Conservation (phyloP, 2,888 invertebrate species). For the Aleiodes testaceus region DNA sequence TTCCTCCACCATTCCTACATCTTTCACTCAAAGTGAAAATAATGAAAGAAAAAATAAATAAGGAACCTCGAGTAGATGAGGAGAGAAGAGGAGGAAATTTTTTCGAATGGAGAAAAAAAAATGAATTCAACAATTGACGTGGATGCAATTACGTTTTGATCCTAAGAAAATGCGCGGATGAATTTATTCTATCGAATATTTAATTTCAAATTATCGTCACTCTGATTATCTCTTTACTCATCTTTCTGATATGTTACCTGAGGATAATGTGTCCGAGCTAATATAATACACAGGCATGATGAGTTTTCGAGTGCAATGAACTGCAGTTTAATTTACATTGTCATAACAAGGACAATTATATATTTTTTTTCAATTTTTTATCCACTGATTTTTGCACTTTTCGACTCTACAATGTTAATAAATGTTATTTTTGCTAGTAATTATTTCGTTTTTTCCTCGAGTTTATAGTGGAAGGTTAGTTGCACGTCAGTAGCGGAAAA, state of each 20-base stretch:
- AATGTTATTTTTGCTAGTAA: not conserved
- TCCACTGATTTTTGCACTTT: no score
- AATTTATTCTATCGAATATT: not conserved
- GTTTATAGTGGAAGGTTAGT: conserved; percentile 16
- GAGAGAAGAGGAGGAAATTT: not conserved
- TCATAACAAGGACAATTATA: not conserved
- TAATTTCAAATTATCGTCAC: conserved; percentile 11
- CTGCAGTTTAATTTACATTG: conserved; percentile 13
- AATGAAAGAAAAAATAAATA: conserved; percentile 1
- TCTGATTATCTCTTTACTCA: conserved; percentile 22
- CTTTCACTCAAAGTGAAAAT: conserved; percentile 40
- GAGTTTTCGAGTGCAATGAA: conserved; percentile 20
- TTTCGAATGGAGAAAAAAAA: conserved; percentile 20
- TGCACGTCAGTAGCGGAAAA: conserved; percentile 1
- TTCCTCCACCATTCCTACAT: conserved; percentile 43
- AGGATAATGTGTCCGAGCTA: no score
- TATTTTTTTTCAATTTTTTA: no score
- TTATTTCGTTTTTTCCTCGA: not conserved
- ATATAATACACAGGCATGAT: not conserved
- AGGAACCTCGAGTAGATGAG: not conserved
- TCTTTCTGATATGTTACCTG: not conserved
- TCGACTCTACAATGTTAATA: no score
- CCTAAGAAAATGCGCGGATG: not conserved
- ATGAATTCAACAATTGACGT: not conserved
- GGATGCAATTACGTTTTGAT: conserved; percentile 13